Conservation (phyloP, 1,140 invertebrate genomes). For the Trigoniulus corallinus region DNA sequence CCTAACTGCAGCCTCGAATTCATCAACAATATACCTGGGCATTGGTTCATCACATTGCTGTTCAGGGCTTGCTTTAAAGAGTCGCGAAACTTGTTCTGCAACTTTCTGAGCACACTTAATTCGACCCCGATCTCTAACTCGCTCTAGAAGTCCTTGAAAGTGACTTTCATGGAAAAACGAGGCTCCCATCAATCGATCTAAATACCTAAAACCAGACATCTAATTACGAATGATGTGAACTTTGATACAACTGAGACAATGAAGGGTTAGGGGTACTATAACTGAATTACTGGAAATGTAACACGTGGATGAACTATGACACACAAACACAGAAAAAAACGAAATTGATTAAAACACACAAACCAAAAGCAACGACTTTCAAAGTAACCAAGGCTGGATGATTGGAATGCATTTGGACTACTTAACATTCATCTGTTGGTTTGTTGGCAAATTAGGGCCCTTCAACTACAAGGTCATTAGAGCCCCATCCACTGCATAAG, state of each 20-base stretch:
- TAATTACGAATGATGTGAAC: background rate
- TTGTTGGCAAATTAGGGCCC: too few relatives aligned
- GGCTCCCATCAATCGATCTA: slow-evolving; percentile 67
- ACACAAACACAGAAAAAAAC: too few relatives aligned
- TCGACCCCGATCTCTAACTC: slow-evolving; percentile 25
- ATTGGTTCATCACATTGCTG: background rate
- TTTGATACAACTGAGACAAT: background rate
- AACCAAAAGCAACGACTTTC: too few relatives aligned
- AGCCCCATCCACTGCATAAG: too few relatives aligned
- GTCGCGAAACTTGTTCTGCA: slow-evolving; percentile 36
- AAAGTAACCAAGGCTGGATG: too few relatives aligned
- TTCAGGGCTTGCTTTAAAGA: slow-evolving; percentile 23
- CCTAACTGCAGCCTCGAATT: background rate
- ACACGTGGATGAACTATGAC: too few relatives aligned
- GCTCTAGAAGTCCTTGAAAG: slow-evolving; percentile 45
- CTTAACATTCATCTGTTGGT: too few relatives aligned
- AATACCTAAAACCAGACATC: slow-evolving; percentile 28
- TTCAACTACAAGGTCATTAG: too few relatives aligned
- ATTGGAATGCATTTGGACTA: too few relatives aligned
- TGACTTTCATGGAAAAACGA: slow-evolving; percentile 67
- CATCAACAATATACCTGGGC: background rate
- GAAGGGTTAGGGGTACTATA: too few relatives aligned
- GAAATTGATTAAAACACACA: too few relatives aligned
- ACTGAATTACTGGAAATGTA: too few relatives aligned
- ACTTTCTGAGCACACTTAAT: slow-evolving; percentile 29